Percentiles rank a stretch among this genome's conserved stretches.
These are phyloP conservation scores for Epicauta chinensis DNA, from an alignment of 1,140 invertebrate species.

Conservation along the genomic window DNA sequence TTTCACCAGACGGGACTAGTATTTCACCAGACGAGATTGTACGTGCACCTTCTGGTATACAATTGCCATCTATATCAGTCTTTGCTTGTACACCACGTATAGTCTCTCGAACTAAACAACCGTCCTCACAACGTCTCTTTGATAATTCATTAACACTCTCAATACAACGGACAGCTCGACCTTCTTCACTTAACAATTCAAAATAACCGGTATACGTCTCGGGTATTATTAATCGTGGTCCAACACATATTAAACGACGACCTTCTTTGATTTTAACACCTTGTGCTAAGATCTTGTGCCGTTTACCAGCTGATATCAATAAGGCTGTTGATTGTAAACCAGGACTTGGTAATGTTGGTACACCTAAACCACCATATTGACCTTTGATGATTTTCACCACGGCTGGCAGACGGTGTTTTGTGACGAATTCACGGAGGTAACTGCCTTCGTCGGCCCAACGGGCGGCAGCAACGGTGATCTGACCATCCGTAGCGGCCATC, in stretches of 20 bases:
- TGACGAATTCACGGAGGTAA: conserved; percentile 72
- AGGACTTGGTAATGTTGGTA: conserved; percentile 75
- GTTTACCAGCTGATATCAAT: conserved; percentile 73
- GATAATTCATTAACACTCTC: conserved; percentile 79
- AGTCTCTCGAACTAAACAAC: conserved; percentile 78
- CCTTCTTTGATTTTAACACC: conserved; percentile 89
- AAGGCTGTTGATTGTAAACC: conserved; percentile 77
- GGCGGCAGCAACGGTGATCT: conserved; percentile 74
- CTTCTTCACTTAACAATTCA: conserved; percentile 89
- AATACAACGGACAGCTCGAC: conserved; percentile 79
- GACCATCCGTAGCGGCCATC: conserved; percentile 79
- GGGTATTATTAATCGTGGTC: conserved; percentile 80
- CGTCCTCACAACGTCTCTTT: conserved; percentile 64
- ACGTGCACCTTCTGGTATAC: conserved; percentile 65
- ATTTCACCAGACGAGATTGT: conserved; percentile 68
- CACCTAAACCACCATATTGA: conserved; percentile 82
- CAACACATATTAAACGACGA: conserved; percentile 64
- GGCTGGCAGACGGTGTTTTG: conserved; percentile 71
- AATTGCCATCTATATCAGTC: conserved; percentile 56
- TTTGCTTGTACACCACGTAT: conserved; percentile 72
- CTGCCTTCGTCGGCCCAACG: conserved; percentile 77
- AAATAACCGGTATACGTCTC: conserved; percentile 88
- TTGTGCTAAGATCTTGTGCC: conserved; percentile 81
- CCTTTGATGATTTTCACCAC: conserved; percentile 89
- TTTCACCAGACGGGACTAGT: conserved; percentile 54